phyloP scores from a whole-genome alignment of 2,797 vertebrate species.

The Carapus acus region DNA sequence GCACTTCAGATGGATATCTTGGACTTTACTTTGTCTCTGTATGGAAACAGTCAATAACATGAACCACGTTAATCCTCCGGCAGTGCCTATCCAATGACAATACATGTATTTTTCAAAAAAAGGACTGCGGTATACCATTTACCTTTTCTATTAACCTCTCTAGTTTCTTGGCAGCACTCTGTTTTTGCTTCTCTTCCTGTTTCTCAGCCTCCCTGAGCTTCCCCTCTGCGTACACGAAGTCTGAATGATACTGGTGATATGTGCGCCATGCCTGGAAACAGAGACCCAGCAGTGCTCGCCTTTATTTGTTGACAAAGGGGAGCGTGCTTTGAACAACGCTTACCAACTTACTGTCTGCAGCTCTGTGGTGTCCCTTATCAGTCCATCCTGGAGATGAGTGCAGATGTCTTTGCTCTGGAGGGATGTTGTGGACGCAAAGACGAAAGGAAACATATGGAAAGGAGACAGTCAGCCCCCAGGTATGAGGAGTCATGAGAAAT shows the following conservation, averaged over 20 bases:
- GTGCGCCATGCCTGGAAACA: slow-evolving; percentile 77
- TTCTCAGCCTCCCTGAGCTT: slow-evolving; percentile 84
- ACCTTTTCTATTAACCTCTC: slow-evolving; percentile 85
- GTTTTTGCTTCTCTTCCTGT: slow-evolving; percentile 81
- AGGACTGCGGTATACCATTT: slow-evolving; percentile 21
- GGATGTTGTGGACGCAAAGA: too few relatives aligned
- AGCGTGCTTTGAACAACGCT: slow-evolving; percentile 17
- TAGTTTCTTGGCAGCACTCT: slow-evolving; percentile 76
- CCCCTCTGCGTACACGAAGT: slow-evolving; percentile 73
- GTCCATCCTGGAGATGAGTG: slow-evolving; percentile 79
- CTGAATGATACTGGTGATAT: slow-evolving; percentile 76
- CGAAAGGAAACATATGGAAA: slow-evolving; percentile 23
- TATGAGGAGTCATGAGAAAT: slow-evolving; percentile 5
- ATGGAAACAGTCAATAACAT: slow-evolving; percentile 6
- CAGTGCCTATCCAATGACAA: neutral
- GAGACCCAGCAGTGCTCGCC: slow-evolving; percentile 4
- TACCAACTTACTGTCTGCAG: slow-evolving; percentile 74
- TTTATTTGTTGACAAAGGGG: slow-evolving; percentile 4
- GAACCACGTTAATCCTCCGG: fast-evolving
- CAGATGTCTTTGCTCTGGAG: slow-evolving; percentile 83
- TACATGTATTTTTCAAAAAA: neutral
- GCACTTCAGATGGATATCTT: slow-evolving; percentile 80
- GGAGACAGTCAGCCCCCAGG: slow-evolving; percentile 1
- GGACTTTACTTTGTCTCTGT: slow-evolving; percentile 79
- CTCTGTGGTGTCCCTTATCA: slow-evolving; percentile 78